Percentiles rank a stretch among this genome's conserved stretches.
Conservation (phyloP, 2,888 invertebrate genomes). For the Mamestra brassicae region DNA sequence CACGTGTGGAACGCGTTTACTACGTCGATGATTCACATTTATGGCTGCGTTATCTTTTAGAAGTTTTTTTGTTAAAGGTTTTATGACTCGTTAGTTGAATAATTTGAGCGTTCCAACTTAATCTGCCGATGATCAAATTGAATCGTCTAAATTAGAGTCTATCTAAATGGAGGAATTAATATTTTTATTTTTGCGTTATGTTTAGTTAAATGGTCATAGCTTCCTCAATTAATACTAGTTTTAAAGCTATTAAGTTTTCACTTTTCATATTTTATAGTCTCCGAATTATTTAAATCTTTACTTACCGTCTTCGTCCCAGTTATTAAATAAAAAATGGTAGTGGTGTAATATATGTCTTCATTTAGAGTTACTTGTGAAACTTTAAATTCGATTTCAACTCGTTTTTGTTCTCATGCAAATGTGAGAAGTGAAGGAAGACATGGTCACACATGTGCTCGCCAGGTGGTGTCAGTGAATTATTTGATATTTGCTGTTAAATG, state of each 20-base stretch:
- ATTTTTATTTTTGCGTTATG: constrained; percentile 31
- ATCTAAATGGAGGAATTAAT: constrained; percentile 16
- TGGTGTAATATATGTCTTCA: constrained; percentile 46
- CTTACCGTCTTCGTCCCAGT: constrained; percentile 10
- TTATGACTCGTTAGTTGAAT: constrained; percentile 56
- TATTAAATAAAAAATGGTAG: constrained; percentile 14
- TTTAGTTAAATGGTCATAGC: constrained; percentile 33
- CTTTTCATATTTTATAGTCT: constrained; percentile 38
- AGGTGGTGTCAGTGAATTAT: constrained; percentile 20
- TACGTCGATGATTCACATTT: constrained; percentile 70
- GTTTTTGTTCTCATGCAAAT: constrained; percentile 26
- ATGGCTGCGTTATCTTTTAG: constrained; percentile 67
- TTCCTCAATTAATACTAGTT: constrained; percentile 52
- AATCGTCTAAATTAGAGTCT: constrained; percentile 29
- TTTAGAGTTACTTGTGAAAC: constrained; percentile 14
- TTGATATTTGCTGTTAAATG: constrained; percentile 10
- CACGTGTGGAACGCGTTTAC: constrained; percentile 79
- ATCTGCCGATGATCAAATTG: constrained; percentile 37
- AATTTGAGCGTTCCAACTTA: constrained; percentile 39
- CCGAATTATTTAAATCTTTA: constrained; percentile 24
- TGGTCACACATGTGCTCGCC: neutral
- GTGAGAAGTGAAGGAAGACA: constrained; percentile 1
- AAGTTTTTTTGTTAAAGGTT: constrained; percentile 30
- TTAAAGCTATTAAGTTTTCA: constrained; percentile 22
- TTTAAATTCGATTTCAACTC: constrained; percentile 16